Evolutionary conservation across 2,888 invertebrate species (phyloP), one percentile per base, ranked within the genome.

Genomic region (Ryuthela nishihirai): DNA sequence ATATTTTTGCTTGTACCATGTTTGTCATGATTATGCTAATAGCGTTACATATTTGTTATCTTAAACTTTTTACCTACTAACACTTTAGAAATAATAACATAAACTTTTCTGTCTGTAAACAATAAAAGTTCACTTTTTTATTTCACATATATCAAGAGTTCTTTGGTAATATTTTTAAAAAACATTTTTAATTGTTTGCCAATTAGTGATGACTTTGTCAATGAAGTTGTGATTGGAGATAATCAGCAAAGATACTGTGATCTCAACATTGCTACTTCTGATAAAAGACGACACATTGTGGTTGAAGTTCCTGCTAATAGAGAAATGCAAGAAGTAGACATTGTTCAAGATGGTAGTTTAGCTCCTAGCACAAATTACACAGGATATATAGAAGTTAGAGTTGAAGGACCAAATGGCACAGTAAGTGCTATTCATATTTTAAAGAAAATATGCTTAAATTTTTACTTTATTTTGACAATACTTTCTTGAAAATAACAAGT

Each of bases 341-440:
- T 49, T 20, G 50, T 59, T 9, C 46, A 78, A 56, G 90, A 91
- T 73, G 89, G 90, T 0, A 79, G 77, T 47, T 78, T 93, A 42
- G 87, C 89, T 69, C 78, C 83, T 12, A 81, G 80, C 46, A 84
- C 87, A 10, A 88, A 88, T 72, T 93, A 93, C 67, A 89, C 90
- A 0, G 85, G 88, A 18, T 91, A 88, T 71, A 79, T 92, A 29
- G 89, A 91, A 78, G 79, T 90, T 10, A 84, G 88, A 67, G 84
- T 88, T 87, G 74, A 77, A 80, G 77, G 58, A 35, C 55, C 64
- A 24, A 67, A 65, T 47, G 46, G 54, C 38, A 66, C 65, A 23
- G 64, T 67, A 36, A 53, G 49, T 43, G 24, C n/a, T 41, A 54
- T 50, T 55, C 18, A 32, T n/a, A 0, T 55, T n/a, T n/a, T n/a